phyloP scores from a whole-genome alignment of 2,113 vertebrate species.

The Clarias gariepinus region DNA sequence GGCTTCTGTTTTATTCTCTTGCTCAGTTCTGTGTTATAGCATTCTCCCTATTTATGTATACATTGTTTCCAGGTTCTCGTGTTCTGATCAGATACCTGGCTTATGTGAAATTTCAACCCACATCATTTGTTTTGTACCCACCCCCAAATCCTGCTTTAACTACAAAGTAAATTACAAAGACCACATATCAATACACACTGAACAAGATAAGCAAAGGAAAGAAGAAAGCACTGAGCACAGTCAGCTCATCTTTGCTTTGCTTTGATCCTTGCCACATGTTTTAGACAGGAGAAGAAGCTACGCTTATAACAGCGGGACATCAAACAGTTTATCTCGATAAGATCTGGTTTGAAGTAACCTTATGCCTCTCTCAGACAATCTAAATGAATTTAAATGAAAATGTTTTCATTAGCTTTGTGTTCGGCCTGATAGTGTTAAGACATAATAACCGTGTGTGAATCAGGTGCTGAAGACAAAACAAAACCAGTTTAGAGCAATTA shows the following conservation, averaged over 20 bases:
- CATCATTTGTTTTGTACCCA: constrained; percentile 56
- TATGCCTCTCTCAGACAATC: not conserved
- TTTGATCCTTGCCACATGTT: constrained; percentile 21
- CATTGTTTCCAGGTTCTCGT: not conserved
- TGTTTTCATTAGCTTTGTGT: not conserved
- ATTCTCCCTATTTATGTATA: not conserved
- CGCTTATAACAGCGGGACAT: constrained; percentile 4
- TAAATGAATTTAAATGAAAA: constrained; percentile 6
- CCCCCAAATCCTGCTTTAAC: constrained; percentile 44
- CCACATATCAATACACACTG: not conserved
- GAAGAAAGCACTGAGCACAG: not conserved
- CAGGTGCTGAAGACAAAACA: constrained; percentile 15
- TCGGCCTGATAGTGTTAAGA: not conserved
- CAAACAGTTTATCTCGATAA: constrained; percentile 22
- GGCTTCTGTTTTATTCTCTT: not conserved
- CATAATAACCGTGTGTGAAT: constrained; percentile 9
- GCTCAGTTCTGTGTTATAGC: not conserved
- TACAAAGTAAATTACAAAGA: constrained; percentile 38
- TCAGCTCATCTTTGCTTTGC: constrained; percentile 12
- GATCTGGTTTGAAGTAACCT: not conserved
- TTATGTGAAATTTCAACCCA: constrained; percentile 48
- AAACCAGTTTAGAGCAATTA: not conserved
- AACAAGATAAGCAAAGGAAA: constrained; percentile 22
- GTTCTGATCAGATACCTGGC: constrained; percentile 44
- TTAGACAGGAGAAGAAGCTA: constrained; percentile 33